A percentile compares a stretch with the other conserved stretches of the same genome.
These are phyloP conservation scores for Nibea albiflora DNA, from an alignment of 2,113 vertebrate genomes.

Conservation along the genomic window DNA sequence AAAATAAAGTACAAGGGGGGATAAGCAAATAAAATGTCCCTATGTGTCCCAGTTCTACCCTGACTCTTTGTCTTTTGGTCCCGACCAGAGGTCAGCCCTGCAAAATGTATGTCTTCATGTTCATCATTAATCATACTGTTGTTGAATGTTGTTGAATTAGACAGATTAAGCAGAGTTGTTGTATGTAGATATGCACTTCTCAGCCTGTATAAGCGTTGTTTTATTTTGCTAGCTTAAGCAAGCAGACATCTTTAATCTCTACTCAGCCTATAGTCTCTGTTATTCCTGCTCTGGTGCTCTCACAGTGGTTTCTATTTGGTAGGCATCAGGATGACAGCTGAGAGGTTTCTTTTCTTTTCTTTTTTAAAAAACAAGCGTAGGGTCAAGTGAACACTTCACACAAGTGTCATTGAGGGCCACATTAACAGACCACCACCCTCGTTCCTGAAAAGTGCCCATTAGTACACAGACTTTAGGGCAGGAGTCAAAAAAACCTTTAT, in stretches of 20 bases:
- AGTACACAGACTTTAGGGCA: neutral
- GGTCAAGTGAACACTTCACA: slow-evolving; percentile 49
- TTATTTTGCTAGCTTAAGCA: neutral
- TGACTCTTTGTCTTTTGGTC: no score
- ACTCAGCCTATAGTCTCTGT: neutral
- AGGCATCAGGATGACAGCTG: slow-evolving; percentile 33
- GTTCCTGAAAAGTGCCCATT: neutral
- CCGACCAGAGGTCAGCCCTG: no score
- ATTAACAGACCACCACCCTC: slow-evolving; percentile 14
- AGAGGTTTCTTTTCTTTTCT: neutral
- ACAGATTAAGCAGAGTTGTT: neutral
- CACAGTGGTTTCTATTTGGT: slow-evolving; percentile 30
- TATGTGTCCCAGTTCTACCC: no score
- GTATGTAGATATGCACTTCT: neutral
- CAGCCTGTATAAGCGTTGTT: neutral
- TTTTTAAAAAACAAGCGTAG: slow-evolving; percentile 26
- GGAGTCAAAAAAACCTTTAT: neutral
- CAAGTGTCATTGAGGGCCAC: slow-evolving; percentile 21
- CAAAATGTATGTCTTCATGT: no score
- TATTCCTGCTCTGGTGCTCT: slow-evolving; percentile 6
- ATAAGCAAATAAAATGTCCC: neutral
- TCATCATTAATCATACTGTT: neutral
- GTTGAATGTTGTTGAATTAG: neutral
- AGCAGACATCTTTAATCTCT: slow-evolving; percentile 6
- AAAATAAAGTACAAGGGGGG: neutral